phyloP scores from a whole-genome alignment of 2,888 invertebrate species.

The Belgica antarctica region DNA sequence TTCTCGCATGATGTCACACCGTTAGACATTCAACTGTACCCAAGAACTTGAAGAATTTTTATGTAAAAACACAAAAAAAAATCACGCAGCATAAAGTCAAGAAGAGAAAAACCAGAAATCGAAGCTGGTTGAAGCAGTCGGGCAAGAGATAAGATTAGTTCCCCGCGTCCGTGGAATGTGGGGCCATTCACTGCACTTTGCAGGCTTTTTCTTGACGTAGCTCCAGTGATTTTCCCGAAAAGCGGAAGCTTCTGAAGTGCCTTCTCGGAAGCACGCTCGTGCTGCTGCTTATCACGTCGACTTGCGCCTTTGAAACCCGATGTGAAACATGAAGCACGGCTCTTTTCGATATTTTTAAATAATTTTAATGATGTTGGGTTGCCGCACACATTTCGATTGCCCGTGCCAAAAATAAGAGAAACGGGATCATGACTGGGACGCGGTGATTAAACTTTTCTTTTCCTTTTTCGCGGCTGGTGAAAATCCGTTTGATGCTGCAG shows the following conservation, averaged over 20 bases:
- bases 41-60: conserved; percentile 7
- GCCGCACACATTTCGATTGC: conserved; percentile 8
- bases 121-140: background rate
- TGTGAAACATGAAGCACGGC: background rate
- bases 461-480: background rate
- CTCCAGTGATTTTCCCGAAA: background rate
- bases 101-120: conserved; percentile 9
- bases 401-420: conserved; percentile 19
- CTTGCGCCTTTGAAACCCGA: background rate
- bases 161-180: too few relatives aligned
- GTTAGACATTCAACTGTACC: background rate
- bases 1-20: conserved; percentile 1
- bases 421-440: background rate
- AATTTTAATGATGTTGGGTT: conserved; percentile 9
- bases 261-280: conserved; percentile 18
- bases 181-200: conserved; percentile 7
- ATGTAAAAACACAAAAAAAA: conserved; percentile 9
- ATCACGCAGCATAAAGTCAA: background rate
- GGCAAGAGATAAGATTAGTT: background rate
- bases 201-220: background rate
- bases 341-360: conserved; percentile 13
- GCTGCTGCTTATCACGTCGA: too few relatives aligned
- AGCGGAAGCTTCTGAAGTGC: background rate
- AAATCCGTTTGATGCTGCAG: background rate
- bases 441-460: background rate